These are phyloP conservation scores for Vandiemenella viatica DNA, from an alignment of 2,888 invertebrate genomes.

Conservation along the genomic window DNA sequence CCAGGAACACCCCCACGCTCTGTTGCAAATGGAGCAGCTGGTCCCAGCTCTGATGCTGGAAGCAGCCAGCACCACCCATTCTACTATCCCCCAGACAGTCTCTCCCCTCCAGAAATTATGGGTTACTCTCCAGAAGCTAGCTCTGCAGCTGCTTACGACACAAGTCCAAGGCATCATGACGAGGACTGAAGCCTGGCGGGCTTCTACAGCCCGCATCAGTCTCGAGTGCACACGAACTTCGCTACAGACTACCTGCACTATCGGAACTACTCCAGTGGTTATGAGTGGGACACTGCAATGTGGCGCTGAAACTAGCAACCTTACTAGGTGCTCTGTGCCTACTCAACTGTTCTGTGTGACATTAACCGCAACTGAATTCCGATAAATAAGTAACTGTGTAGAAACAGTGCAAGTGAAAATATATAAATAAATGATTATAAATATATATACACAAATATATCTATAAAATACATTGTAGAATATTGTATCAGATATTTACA, in stretches of 20 bases:
- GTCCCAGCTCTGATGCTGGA: conserved; percentile 32
- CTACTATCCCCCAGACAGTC: conserved; percentile 47
- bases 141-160: conserved; percentile 38
- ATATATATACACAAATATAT: too few species aligned
- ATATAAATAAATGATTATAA: too few species aligned
- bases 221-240: too few species aligned
- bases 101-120: conserved; percentile 49
- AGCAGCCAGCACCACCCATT: conserved; percentile 34
- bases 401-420: neutral
- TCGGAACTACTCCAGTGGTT: neutral
- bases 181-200: conserved; percentile 49
- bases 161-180: conserved; percentile 53
- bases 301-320: too few species aligned
- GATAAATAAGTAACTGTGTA: neutral
- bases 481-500: neutral
- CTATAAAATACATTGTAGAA: neutral
- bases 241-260: neutral
- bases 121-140: conserved; percentile 53
- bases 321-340: too few species aligned
- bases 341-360: too few species aligned
- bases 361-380: too few species aligned
- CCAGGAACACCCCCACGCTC: neutral
- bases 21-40: conserved; percentile 21
- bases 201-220: too few species aligned
- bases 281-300: neutral